Percentiles rank a stretch among this genome's conserved stretches.
phyloP scores from a whole-genome alignment of 2,113 vertebrate genomes.

The Calidris pugnax region DNA sequence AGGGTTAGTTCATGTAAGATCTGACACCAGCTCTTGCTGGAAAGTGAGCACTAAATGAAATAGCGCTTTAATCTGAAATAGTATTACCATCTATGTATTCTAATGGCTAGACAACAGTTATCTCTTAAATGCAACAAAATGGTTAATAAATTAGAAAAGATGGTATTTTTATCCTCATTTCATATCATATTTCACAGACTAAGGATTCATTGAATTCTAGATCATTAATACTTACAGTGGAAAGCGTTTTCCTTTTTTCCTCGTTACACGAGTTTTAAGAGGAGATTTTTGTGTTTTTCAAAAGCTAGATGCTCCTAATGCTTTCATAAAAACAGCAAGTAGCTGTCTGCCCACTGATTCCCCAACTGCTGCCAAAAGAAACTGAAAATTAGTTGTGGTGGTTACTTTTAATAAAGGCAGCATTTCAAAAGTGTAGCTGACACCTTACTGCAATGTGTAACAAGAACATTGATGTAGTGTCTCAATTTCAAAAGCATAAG shows the following conservation, averaged over 20 bases:
- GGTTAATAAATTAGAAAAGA: not conserved
- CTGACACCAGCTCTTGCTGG: not conserved
- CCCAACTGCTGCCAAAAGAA: not conserved
- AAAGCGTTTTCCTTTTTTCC: not conserved
- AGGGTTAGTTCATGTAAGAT: not conserved
- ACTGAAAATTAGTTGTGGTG: not conserved
- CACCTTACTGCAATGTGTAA: fast-evolving
- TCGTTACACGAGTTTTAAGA: not conserved
- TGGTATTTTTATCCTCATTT: not conserved
- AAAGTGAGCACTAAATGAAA: not conserved
- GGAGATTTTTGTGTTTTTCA: not conserved
- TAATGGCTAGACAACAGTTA: not conserved
- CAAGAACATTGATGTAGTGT: fast-evolving
- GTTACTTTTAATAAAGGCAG: not conserved
- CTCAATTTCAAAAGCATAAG: not conserved
- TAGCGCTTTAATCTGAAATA: not conserved
- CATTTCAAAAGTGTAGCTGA: not conserved
- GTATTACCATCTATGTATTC: not conserved
- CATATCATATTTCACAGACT: not conserved
- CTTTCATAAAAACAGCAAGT: not conserved
- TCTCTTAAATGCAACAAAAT: not conserved
- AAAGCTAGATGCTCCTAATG: not conserved
- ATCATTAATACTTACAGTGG: not conserved
- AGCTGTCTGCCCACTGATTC: not conserved
- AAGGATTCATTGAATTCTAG: not conserved